Evolutionary conservation across 2,888 invertebrate species (phyloP), one percentile per base, ranked within the genome.

Genomic region (Callimorpha dominula): DNA sequence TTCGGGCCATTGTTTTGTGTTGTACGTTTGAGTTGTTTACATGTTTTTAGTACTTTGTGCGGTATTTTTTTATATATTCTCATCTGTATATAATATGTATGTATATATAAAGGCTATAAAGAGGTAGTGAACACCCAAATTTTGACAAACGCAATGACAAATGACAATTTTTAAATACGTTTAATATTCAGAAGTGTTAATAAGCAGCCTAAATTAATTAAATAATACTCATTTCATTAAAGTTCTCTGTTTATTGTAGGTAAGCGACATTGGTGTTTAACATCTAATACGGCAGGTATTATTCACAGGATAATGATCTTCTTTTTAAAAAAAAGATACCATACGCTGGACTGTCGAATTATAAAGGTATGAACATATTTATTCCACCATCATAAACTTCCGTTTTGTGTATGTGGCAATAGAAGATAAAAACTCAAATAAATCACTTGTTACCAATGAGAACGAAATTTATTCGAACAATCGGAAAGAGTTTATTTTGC

Each of bases 1-100:
- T 68, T 72, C 17, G 42, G n/a, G 64, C 43, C 67, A 49, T 17
- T 72, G 72, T 72, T 72, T 68, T 60, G 60, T n/a, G 49, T 42
- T 64, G 64, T 54, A 7, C 4, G 20, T 49, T 68, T 57, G 46
- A 60, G 43, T 20, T 40, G n/a, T 52, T 8, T 66, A 17, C 31
- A 31, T 31, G 43, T 20, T 65, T 42, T 20, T 49, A 12, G 15
- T 6, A 52, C 4, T 60, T 60, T 60, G 14, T 46, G 43, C 11
- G 12, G 17, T 17, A 57, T 4, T 11, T 46, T 31, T 60, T 17
- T 11, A 60, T 50, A 15, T 12, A 5, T 20, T 49, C 20, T 49
- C 9, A n/a, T 7, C 4, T 49, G 3, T 46, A 20, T 49, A 46
- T 49, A 6, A 31, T 31, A 31, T 31, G 31, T 31, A 31, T 31